Conservation (phyloP, 2,888 invertebrate species). For the Rapana venosa region DNA sequence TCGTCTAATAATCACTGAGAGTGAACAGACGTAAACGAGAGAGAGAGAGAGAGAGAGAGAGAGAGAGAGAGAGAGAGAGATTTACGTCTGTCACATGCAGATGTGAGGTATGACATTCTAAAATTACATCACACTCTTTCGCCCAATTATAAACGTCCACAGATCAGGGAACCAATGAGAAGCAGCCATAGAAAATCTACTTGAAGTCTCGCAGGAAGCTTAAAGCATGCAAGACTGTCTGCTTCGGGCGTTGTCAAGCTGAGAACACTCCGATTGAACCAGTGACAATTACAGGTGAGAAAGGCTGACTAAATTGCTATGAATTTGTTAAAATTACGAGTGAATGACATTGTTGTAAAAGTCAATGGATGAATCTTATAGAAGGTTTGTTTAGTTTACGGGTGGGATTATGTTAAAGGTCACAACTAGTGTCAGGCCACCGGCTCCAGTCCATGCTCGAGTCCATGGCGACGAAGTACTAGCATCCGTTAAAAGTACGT, state of each 20-base stretch:
- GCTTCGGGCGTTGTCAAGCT: constrained; percentile 25
- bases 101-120: background rate
- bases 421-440: background rate
- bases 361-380: background rate
- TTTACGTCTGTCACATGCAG: background rate
- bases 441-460: constrained; percentile 12
- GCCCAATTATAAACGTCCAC: background rate
- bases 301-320: background rate
- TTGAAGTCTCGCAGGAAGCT: background rate
- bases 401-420: background rate
- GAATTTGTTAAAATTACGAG: background rate
- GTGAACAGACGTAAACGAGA: background rate
- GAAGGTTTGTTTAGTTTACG: background rate
- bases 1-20: too few species aligned
- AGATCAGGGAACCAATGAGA: background rate
- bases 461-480: background rate
- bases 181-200: background rate
- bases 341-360: background rate
- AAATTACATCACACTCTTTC: background rate
- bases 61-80: background rate
- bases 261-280: background rate
- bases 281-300: constrained; percentile 12
- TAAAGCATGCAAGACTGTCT: constrained; percentile 7
- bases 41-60: background rate
- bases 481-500: background rate